A percentile compares a stretch with the other conserved stretches of the same genome.
Conservation (phyloP, 2,888 invertebrate species). For the Drosophila lutescens region DNA sequence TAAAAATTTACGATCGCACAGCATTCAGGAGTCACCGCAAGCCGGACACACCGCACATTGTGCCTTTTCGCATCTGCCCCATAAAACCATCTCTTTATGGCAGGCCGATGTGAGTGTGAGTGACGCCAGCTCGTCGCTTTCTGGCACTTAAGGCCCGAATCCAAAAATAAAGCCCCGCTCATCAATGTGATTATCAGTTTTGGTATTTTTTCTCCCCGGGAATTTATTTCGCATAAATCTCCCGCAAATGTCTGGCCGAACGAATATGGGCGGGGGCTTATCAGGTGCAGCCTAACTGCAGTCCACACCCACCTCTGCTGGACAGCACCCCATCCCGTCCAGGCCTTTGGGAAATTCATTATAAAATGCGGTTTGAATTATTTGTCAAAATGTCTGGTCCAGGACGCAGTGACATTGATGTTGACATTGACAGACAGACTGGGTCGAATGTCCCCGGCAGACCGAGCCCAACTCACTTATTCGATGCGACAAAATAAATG, state of each 20-base stretch:
- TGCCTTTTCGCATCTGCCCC: constrained; percentile 7
- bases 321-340: neutral
- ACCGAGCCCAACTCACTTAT: constrained; percentile 20
- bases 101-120: constrained; percentile 26
- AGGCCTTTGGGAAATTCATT: constrained; percentile 57
- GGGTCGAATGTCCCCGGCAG: constrained; percentile 31
- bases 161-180: constrained; percentile 71
- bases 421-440: constrained; percentile 66
- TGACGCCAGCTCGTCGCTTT: constrained; percentile 40
- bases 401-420: constrained; percentile 65
- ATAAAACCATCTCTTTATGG: constrained; percentile 46
- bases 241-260: constrained; percentile 33
- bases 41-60: constrained; percentile 17
- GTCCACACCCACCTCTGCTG: constrained; percentile 11
- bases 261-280: constrained; percentile 9
- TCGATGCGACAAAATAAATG: constrained; percentile 73
- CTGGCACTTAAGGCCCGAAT: constrained; percentile 57
- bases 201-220: constrained; percentile 9
- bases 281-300: constrained; percentile 39
- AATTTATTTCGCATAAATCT: constrained; percentile 68
- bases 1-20: constrained; percentile 28
- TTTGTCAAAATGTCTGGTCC: constrained; percentile 66
- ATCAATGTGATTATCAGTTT: constrained; percentile 62
- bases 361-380: constrained; percentile 72
- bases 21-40: constrained; percentile 8